Evolutionary conservation across 2,113 vertebrate species (phyloP), one percentile per base, ranked within the genome.

Genomic region (Felis chaus): DNA sequence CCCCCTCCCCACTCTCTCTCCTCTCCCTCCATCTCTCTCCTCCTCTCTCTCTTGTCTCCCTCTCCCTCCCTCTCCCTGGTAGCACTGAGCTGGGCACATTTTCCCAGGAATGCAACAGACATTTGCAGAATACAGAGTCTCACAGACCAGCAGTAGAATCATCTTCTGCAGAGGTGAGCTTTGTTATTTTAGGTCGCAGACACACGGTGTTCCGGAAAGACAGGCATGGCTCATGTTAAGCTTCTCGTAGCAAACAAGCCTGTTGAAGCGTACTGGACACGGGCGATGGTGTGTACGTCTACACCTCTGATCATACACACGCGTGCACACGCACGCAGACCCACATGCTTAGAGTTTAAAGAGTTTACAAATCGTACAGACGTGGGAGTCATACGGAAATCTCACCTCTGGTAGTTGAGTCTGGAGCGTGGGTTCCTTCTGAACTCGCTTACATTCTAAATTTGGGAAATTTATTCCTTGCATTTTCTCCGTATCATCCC

Each of bases 401-500:
- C 14, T 63, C 33, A 12, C 2, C 23, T 6, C 25, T 12, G 21
- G 11, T 23, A 4, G 15, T 13, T 11, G 7, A 31, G 14, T 21
- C 48, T 69, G n/a, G 4, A 3, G 1, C 5, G 7, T 48, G 48
- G 10, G 50, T 23, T 48, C 31, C 16, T 5, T n/a, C 55, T 41
- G 19, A 65, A 33, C 15, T 4, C 36, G 23, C 66, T 36, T 66
- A 16, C 8, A 0, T 80, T 50, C 41, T 29, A 18, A 41, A 10
- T 29, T 3, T 19, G 3, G 3, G n/a, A 41, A 41, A 4, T 1
- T 7, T 0, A 25, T 21, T 39, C 41, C 50, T 48, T 13, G 33
- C 0, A 0, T 1, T n/a, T 14, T 66, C 29, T 91, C 25, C 3
- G 27, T 6, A 16, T 55, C 6, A 1, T 2, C 0, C 12, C 3